A percentile compares a stretch with the other conserved stretches of the same genome.
Conservation (phyloP, 2,113 vertebrate genomes). For the Marmota flaviventris region DNA sequence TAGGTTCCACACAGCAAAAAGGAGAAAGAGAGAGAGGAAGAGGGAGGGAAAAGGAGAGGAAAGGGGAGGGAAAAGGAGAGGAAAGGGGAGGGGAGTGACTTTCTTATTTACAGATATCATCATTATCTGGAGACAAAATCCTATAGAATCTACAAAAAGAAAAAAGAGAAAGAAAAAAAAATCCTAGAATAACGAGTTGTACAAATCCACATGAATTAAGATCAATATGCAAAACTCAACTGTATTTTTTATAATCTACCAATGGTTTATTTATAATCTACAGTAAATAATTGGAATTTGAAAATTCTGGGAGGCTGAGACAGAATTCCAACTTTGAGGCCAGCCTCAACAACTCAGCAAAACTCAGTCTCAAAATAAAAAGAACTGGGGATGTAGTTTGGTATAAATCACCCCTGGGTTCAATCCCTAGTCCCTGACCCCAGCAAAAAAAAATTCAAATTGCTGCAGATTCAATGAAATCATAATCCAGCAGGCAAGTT, state of each 20-base stretch:
- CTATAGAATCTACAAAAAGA: not conserved
- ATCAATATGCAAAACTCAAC: not conserved
- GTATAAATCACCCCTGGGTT: too few species aligned
- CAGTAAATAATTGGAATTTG: not conserved
- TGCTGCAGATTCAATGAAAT: not conserved
- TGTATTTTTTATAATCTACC: not conserved
- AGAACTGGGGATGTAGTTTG: too few species aligned
- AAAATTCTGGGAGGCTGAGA: not conserved
- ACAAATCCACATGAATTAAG: not conserved
- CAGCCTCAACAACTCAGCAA: too few species aligned
- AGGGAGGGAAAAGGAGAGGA: too few species aligned
- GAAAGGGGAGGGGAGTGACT: not conserved
- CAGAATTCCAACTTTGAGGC: not conserved
- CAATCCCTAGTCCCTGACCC: too few species aligned
- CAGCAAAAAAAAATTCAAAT: not conserved
- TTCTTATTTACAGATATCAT: not conserved
- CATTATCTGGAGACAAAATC: not conserved
- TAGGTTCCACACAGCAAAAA: not conserved
- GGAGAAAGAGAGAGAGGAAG: not conserved
- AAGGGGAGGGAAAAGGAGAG: fast-evolving
- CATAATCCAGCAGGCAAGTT: too few species aligned
- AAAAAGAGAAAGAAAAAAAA: not conserved
- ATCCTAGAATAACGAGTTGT: not conserved
- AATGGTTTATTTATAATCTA: not conserved
- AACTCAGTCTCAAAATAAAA: too few species aligned